Base-by-base conservation (phyloP, 2,888 invertebrate genomes). In the Archips crataeganus region DNA sequence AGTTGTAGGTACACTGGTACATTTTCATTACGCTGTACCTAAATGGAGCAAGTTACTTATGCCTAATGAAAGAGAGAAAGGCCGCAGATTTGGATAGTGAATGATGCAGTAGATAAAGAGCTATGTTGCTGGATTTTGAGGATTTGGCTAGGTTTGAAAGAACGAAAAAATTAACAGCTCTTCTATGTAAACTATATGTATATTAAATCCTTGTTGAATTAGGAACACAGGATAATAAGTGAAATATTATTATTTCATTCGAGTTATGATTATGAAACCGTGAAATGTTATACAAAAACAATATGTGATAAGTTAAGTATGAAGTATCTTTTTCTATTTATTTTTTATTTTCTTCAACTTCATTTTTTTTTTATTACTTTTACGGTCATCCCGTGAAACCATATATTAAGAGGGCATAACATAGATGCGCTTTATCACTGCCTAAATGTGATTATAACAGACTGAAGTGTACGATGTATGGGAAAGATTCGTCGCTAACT, bases 41-140 rank as follows among this genome's bases (percentile, higher is more conserved):
- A 74, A 70, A 72, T 70, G 66, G 49, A 45, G 67, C 65, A 51
- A 60, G 70, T 70, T 74, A 74, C 70, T 74, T 74, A 60, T 65
- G 69, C 60, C 54, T 74, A 74, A 74, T 69, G 74, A 74, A 74
- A 70, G 70, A 70, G 65, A 70, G 65, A 68, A 68, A 62, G 67
- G 51, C 73, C 63, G 45, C 62, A 42, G 64, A 64, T 42, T 45
- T 60, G 62, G 6, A 59, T 54, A 62, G 61, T 67, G 62, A 39
- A 39, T 42, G 72, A 63, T 67, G 68, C 15, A 47, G 63, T 39
- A 49, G 51, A 64, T 68, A 69, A 59, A 63, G 36, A 32, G 62
- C 59, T 73, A 49, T 59, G 15, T 15, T 51, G 63, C 45, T 15
- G 2, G 9, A 64, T 69, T 72, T 67, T 57, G 23, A 57, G 45